A percentile compares a stretch with the other conserved stretches of the same genome.
Conservation (phyloP, 2,113 vertebrate species). For the Mungos mungo region DNA sequence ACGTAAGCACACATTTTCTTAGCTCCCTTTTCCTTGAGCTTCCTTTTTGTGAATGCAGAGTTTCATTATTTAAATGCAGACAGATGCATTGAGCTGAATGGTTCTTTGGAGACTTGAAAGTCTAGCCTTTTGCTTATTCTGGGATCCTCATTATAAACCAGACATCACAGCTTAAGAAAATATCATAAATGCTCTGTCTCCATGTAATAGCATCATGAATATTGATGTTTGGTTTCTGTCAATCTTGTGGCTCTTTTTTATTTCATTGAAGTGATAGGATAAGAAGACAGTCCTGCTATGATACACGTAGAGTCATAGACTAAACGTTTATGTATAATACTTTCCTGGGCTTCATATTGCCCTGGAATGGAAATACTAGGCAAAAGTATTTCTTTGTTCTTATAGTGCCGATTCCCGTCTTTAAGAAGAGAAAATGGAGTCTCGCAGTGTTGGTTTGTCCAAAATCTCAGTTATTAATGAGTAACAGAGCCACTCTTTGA, state of each 20-base stretch:
- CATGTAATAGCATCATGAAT: constrained; percentile 55
- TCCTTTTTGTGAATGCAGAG: constrained; percentile 31
- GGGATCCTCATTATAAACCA: constrained; percentile 69
- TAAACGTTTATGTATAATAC: background rate
- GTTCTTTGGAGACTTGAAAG: constrained; percentile 60
- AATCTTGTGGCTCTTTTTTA: constrained; percentile 31
- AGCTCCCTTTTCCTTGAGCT: constrained; percentile 16
- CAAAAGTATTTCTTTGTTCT: background rate
- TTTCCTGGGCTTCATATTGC: background rate
- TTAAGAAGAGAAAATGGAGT: background rate
- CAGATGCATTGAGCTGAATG: constrained; percentile 49
- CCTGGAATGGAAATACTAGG: background rate
- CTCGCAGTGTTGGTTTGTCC: background rate
- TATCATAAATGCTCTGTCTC: constrained; percentile 65
- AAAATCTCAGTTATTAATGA: constrained; percentile 1
- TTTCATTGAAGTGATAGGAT: constrained; percentile 51
- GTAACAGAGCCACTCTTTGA: background rate
- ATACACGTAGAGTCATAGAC: background rate
- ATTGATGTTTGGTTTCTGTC: constrained; percentile 63
- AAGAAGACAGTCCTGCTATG: background rate
- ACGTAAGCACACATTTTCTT: background rate
- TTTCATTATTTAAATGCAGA: constrained; percentile 66
- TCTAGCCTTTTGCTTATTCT: constrained; percentile 68
- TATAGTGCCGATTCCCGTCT: background rate
- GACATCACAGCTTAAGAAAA: constrained; percentile 71